phyloP scores from a whole-genome alignment of 1,140 invertebrate species.

The Arion vulgaris region DNA sequence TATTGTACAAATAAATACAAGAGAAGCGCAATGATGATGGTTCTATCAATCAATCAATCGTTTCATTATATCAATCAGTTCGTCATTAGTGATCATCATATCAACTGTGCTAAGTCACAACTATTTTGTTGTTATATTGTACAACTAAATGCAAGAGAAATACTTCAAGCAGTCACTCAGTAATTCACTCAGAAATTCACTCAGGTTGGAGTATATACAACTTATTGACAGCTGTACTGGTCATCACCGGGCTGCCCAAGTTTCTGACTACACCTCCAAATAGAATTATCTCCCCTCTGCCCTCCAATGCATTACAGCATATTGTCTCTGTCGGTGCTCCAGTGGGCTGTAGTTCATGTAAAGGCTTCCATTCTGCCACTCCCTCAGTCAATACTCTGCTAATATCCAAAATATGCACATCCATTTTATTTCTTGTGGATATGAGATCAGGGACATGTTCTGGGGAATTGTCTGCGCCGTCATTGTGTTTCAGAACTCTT shows the following conservation, averaged over 20 bases:
- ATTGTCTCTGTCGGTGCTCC: constrained; percentile 87
- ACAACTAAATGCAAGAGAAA: no score
- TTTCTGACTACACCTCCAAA: constrained; percentile 86
- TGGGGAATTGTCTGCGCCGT: not conserved
- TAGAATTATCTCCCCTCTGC: constrained; percentile 92
- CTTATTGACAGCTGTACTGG: constrained; percentile 19
- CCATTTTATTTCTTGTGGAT: constrained; percentile 74
- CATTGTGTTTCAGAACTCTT: constrained; percentile 8
- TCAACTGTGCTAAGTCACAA: no score
- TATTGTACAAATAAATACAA: no score
- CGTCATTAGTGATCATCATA: no score
- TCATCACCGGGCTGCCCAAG: constrained; percentile 38
- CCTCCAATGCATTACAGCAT: constrained; percentile 89
- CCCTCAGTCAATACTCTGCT: constrained; percentile 76
- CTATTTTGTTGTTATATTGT: no score
- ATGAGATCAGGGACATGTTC: not conserved
- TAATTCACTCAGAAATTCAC: not conserved
- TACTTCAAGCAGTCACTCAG: no score
- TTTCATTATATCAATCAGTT: no score
- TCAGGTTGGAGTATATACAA: constrained; percentile 20
- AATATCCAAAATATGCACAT: constrained; percentile 90
- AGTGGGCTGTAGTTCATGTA: constrained; percentile 70
- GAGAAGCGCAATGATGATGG: no score
- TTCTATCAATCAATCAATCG: no score
- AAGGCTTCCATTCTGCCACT: constrained; percentile 83